These are phyloP conservation scores for Neomonachus schauinslandi DNA, from an alignment of 2,113 vertebrate genomes.

Conservation along the genomic window DNA sequence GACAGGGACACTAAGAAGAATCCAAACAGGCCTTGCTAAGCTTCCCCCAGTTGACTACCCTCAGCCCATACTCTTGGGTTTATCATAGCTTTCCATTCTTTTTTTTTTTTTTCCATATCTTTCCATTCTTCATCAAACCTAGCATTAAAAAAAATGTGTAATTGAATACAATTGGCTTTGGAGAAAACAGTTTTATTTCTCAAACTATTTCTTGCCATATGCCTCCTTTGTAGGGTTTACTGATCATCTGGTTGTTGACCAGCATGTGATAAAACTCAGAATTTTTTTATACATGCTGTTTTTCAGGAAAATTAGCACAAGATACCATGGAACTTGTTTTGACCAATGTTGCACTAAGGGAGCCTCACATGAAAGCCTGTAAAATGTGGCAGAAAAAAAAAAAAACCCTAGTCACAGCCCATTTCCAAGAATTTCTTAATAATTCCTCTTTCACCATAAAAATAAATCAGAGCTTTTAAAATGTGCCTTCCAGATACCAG, in stretches of 20 bases:
- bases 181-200: not conserved
- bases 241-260: not conserved
- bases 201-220: conserved; percentile 1
- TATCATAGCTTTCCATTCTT: not conserved
- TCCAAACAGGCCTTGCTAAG: not conserved
- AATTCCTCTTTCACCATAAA: not conserved
- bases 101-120: not conserved
- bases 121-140: not conserved
- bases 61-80: not conserved
- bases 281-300: not conserved
- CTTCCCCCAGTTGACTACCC: not conserved
- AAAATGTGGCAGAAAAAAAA: not conserved
- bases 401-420: not conserved
- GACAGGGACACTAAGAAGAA: not conserved
- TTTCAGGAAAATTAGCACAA: conserved; percentile 29
- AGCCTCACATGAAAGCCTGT: not conserved
- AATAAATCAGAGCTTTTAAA: conserved; percentile 51
- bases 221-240: not conserved
- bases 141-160: not conserved
- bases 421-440: conserved; percentile 36
- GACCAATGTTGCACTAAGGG: not conserved
- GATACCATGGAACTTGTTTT: not conserved
- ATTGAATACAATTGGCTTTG: not conserved
- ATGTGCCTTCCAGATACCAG: conserved; percentile 30
- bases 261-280: not conserved